These are phyloP conservation scores for Smithornis capensis DNA, from an alignment of 2,113 vertebrate genomes.

Conservation along the genomic window DNA sequence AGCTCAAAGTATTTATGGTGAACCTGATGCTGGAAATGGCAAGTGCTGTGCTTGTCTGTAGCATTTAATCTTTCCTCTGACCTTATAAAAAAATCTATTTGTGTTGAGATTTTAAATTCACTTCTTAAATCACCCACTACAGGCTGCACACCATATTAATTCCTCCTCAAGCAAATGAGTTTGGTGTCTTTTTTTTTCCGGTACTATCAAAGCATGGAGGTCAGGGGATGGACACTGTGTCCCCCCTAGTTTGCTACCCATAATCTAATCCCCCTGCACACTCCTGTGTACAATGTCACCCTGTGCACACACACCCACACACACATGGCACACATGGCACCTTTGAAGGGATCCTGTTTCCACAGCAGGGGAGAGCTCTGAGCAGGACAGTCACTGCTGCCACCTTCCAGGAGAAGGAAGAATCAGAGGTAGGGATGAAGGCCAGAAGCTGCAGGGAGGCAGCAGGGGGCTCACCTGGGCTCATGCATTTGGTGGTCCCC, in stretches of 20 bases:
- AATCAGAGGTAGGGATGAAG: neutral
- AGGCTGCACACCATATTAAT: constrained; percentile 16
- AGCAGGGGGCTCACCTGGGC: neutral
- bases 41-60: constrained; percentile 3
- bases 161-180: constrained; percentile 10
- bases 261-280: neutral
- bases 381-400: neutral
- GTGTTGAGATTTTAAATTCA: constrained; percentile 63
- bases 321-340: no score
- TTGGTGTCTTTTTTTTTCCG: neutral
- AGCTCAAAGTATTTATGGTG: neutral
- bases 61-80: constrained; percentile 59
- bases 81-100: constrained; percentile 61
- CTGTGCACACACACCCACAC: neutral
- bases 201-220: neutral
- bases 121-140: constrained; percentile 46
- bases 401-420: neutral
- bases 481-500: no score
- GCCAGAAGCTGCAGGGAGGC: neutral
- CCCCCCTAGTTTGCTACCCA: no score
- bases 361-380: neutral
- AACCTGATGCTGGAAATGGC: neutral
- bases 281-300: neutral
- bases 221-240: neutral
- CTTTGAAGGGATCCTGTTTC: neutral